These are phyloP conservation scores for Brachymystax lenok DNA, from an alignment of 2,797 vertebrate genomes.

Conservation along the genomic window DNA sequence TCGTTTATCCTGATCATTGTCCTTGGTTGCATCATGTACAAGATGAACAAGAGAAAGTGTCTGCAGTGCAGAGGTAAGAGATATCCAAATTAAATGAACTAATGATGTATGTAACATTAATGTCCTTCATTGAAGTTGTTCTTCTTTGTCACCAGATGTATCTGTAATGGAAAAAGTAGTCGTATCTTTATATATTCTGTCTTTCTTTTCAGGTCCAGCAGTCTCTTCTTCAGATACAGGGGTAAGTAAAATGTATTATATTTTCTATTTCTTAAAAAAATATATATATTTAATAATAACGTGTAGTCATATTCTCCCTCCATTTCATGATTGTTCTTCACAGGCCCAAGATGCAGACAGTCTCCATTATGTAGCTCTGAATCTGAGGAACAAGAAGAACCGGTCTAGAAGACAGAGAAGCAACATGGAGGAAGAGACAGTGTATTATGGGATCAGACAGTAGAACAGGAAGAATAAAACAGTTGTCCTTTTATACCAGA, in stretches of 20 bases:
- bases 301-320: slow-evolving; percentile 5
- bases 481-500: background rate
- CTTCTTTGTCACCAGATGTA: background rate
- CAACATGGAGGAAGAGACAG: no score
- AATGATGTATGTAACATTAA: no score
- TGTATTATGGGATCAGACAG: no score
- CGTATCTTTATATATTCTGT: background rate
- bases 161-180: no score
- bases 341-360: no score
- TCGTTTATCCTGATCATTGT: background rate
- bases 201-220: background rate
- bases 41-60: background rate
- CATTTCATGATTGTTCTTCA: slow-evolving; percentile 25
- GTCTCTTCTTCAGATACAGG: background rate
- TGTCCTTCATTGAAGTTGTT: background rate
- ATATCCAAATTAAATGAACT: no score
- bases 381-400: background rate
- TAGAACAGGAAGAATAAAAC: background rate
- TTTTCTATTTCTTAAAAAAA: background rate
- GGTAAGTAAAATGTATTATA: slow-evolving; percentile 5
- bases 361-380: slow-evolving; percentile 12
- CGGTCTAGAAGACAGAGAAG: no score
- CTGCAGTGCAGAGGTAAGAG: slow-evolving; percentile 2
- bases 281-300: background rate
- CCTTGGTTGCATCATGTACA: slow-evolving; percentile 9